phyloP scores from a whole-genome alignment of 2,797 vertebrate genomes.

The Melanotaenia nigrans region DNA sequence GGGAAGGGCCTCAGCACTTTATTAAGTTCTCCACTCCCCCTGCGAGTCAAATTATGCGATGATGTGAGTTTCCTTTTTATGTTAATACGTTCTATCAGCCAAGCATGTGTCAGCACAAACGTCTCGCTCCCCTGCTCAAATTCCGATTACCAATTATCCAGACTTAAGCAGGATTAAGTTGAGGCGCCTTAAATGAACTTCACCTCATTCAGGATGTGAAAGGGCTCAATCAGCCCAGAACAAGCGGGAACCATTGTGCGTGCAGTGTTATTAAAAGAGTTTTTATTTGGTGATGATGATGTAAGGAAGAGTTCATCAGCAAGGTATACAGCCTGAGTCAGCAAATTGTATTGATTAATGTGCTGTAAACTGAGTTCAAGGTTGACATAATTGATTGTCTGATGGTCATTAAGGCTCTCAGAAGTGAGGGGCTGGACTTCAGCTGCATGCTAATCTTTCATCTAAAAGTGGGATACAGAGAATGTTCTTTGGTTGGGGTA shows the following conservation, averaged over 20 bases:
- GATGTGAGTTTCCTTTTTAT: conserved; percentile 69
- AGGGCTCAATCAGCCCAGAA: conserved; percentile 56
- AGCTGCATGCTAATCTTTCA: background rate
- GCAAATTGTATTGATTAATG: conserved; percentile 59
- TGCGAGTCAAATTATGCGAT: conserved; percentile 55
- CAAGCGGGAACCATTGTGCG: conserved; percentile 53
- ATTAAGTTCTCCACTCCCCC: conserved; percentile 56
- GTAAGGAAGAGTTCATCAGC: conserved; percentile 49
- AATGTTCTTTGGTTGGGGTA: background rate
- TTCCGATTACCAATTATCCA: conserved; percentile 65
- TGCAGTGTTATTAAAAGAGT: conserved; percentile 38
- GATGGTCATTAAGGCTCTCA: conserved; percentile 37
- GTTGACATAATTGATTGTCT: conserved; percentile 63
- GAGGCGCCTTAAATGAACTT: conserved; percentile 68
- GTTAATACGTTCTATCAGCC: conserved; percentile 69
- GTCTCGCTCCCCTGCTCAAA: conserved; percentile 45
- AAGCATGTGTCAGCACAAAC: conserved; percentile 71
- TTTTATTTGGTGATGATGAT: conserved; percentile 44
- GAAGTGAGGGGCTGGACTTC: conserved; percentile 6
- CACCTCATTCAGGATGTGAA: conserved; percentile 52
- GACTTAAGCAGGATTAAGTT: conserved; percentile 76
- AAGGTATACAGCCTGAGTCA: conserved; percentile 44
- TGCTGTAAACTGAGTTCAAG: conserved; percentile 46
- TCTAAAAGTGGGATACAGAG: background rate
- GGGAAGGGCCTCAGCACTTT: conserved; percentile 64